Percentiles rank a stretch among this genome's conserved stretches.
These are phyloP conservation scores for Loris lydekkerianus DNA, from an alignment of 2,797 vertebrate genomes.

Conservation along the genomic window DNA sequence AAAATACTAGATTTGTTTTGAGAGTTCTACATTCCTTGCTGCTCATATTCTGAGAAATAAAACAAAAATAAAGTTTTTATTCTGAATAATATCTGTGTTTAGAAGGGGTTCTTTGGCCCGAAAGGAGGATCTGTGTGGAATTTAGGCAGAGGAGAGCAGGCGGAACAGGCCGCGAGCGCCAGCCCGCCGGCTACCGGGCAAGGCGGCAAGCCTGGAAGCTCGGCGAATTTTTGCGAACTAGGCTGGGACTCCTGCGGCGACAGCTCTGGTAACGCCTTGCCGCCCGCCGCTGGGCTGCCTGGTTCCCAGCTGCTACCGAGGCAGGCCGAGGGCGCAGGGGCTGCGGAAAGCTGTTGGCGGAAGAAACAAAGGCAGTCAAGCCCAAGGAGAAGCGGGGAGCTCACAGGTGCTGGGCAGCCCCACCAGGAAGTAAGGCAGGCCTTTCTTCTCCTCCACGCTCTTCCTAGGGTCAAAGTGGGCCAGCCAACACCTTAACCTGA, in stretches of 20 bases:
- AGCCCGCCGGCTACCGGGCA: constrained; percentile 24
- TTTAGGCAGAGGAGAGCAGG: not conserved
- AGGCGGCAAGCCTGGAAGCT: not conserved
- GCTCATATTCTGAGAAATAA: constrained; percentile 92
- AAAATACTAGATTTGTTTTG: constrained; percentile 90
- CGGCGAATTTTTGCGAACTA: not conserved
- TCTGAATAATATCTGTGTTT: constrained; percentile 90
- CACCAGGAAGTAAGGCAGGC: not conserved
- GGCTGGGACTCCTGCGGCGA: not conserved
- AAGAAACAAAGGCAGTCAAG: constrained; percentile 66
- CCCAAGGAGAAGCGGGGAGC: constrained; percentile 31
- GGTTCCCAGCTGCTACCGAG: constrained; percentile 73
- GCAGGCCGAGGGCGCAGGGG: not conserved
- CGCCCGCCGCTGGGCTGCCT: constrained; percentile 54
- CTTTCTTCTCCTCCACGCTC: constrained; percentile 51
- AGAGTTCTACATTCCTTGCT: constrained; percentile 97
- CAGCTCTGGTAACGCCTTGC: not conserved
- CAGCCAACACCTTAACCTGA: not conserved
- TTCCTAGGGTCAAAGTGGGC: constrained; percentile 59
- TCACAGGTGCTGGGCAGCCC: constrained; percentile 71
- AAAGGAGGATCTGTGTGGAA: constrained; percentile 42
- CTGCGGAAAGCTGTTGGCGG: not conserved
- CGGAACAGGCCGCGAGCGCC: not conserved
- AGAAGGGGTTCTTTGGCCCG: constrained; percentile 84
- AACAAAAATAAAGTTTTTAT: constrained; percentile 92